Evolutionary conservation across 64 coral and sea anemone genomes (phyloP), one percentile per base, ranked within the genome.

Genomic region (Pocillopora verrucosa): DNA sequence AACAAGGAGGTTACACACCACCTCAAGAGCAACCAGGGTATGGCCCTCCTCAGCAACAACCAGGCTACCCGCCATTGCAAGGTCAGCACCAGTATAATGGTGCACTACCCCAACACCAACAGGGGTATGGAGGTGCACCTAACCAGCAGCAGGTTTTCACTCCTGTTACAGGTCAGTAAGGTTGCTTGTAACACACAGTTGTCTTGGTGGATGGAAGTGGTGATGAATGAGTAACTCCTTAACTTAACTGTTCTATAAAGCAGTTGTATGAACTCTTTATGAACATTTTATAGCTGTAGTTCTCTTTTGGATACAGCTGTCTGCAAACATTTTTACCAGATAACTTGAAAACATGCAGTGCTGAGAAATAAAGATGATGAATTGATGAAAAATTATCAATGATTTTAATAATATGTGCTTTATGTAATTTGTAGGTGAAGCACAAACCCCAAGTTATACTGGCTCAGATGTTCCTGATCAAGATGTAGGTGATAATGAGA

Each of bases 401-500:
- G n/a, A n/a, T n/a, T n/a, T n/a, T n/a, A n/a, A n/a, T n/a, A n/a
- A n/a, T n/a, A 34, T 65, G 6, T 74, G 25, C 3, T 83, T 62
- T 6, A 22, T 78, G 59, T 11, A 0, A n/a, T n/a, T n/a, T 12
- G 0, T 16, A 92, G 90, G 89, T 87, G 83, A 90, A 58, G 83
- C 65, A 57, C 84, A 87, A 36, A 14, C 83, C 13, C 94, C 94
- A 24, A 88, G 34, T 41, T 92, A 92, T 61, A 58, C 73, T 57
- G 90, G 90, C 9, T 90, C 88, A 69, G 94, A 96, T 62, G 75
- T 96, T 12, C 94, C 94, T 60, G 89, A 90, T 34, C 87, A 96
- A 72, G 94, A 96, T 96, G 91, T 96, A 0, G 91, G 93, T 51
- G 94, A 91, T n/a, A 93, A 87, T 25, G 91, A 92, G 73, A 96